Conservation (phyloP, 2,113 vertebrate species). For the Pachyramphus minor region DNA sequence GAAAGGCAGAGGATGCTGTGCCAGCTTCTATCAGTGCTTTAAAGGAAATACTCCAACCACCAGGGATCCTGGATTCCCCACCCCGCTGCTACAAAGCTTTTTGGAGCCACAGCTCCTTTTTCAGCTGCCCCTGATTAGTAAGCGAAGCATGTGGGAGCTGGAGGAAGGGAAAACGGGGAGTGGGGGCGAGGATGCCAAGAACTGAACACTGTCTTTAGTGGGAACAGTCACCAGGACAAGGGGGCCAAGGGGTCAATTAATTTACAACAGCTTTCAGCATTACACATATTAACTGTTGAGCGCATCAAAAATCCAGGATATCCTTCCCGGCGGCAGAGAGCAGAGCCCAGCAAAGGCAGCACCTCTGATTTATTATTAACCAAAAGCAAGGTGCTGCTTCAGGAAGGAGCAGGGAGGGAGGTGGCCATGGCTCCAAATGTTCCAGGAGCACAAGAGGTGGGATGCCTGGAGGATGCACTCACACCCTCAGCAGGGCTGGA, state of each 20-base stretch:
- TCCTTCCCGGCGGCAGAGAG: background rate
- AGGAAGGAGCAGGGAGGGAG: background rate
- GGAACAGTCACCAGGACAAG: background rate
- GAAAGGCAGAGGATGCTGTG: background rate
- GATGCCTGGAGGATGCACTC: fast-evolving
- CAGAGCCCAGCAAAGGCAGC: background rate
- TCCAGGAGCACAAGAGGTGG: fast-evolving
- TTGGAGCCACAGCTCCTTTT: background rate
- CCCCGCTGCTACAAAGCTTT: background rate
- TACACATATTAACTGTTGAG: background rate
- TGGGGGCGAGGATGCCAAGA: background rate
- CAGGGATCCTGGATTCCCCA: background rate
- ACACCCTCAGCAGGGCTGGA: fast-evolving
- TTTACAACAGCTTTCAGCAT: slow-evolving; percentile 17
- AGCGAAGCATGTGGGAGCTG: background rate
- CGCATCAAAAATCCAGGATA: background rate
- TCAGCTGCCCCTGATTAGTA: background rate
- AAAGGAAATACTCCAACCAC: background rate
- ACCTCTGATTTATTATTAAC: slow-evolving; percentile 8
- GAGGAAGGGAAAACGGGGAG: background rate
- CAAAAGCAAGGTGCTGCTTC: background rate
- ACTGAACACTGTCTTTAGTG: background rate
- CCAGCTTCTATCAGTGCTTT: background rate
- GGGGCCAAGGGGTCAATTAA: slow-evolving; percentile 28
- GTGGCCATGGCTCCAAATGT: fast-evolving